Evolutionary conservation across 1,140 invertebrate species (phyloP).

Genomic region (Charaxes varanes): DNA sequence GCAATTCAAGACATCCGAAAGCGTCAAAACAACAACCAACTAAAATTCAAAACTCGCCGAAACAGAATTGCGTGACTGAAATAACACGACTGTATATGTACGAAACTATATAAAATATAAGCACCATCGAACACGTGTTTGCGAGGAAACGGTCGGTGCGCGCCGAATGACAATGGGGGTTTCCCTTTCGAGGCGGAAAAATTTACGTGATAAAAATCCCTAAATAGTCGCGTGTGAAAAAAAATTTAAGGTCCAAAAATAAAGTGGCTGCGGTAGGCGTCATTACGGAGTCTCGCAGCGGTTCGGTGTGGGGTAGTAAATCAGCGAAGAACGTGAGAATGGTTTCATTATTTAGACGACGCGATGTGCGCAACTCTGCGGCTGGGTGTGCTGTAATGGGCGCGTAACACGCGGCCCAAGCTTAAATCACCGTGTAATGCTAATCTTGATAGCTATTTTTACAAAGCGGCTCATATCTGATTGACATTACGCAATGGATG

Average conservation of each 20-base stretch:
- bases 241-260: conserved; percentile 64
- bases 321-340: conserved; percentile 64
- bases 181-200: conserved; percentile 70
- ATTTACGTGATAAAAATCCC: conserved; percentile 73
- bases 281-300: conserved; percentile 60
- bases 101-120: conserved; percentile 45
- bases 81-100: conserved; percentile 49
- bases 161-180: conserved; percentile 64
- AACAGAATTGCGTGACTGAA: conserved; percentile 64
- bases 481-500: too few relatives aligned
- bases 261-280: conserved; percentile 70
- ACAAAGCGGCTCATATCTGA: conserved; percentile 10
- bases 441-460: conserved; percentile 20
- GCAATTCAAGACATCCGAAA: conserved; percentile 31
- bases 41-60: conserved; percentile 46
- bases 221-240: conserved; percentile 69
- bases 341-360: conserved; percentile 63
- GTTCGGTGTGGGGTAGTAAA: conserved; percentile 56
- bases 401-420: conserved; percentile 8
- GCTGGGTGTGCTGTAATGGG: conserved; percentile 14
- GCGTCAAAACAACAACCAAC: conserved; percentile 26
- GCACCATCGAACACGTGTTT: conserved; percentile 63
- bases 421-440: conserved; percentile 16
- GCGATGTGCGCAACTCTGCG: conserved; percentile 32
- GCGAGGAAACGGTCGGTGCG: conserved; percentile 56